These are phyloP conservation scores for Rattus rattus DNA, from an alignment of 2,113 vertebrate genomes.

Conservation along the genomic window DNA sequence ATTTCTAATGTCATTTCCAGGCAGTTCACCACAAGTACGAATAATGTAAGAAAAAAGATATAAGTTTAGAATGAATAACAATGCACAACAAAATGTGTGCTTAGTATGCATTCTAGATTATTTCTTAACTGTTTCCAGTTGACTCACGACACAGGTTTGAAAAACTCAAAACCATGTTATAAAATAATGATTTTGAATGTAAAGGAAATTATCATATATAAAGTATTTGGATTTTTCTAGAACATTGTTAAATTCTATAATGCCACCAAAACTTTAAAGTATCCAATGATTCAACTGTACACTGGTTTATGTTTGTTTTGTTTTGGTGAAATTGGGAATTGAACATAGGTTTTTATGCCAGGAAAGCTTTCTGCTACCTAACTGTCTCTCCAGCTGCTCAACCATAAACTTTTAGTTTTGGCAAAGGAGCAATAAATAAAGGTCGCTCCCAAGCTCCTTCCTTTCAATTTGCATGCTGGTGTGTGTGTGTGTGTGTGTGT, in stretches of 20 bases:
- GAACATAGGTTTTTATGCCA: not conserved
- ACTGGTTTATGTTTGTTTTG: not conserved
- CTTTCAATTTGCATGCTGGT: not conserved
- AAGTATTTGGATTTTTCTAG: not conserved
- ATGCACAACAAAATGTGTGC: not conserved
- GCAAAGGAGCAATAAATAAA: not conserved
- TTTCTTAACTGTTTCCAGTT: not conserved
- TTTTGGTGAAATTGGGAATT: not conserved
- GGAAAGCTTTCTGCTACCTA: not conserved
- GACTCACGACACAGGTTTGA: not conserved
- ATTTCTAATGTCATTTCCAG: not conserved
- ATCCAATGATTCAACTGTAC: not conserved
- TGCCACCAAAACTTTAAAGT: not conserved
- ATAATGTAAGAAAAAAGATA: not conserved
- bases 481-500: not conserved
- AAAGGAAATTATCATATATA: not conserved
- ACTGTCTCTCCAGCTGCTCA: not conserved
- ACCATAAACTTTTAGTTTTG: not conserved
- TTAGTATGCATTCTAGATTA: not conserved
- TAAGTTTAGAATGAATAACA: not conserved
- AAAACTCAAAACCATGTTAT: not conserved
- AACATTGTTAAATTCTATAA: not conserved
- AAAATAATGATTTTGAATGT: constrained; percentile 17
- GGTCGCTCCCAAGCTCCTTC: not conserved
- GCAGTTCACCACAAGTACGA: not conserved